A percentile compares a stretch with the other conserved stretches of the same genome.
Conservation (phyloP, 2,113 vertebrate genomes). For the Ptyas mucosa region DNA sequence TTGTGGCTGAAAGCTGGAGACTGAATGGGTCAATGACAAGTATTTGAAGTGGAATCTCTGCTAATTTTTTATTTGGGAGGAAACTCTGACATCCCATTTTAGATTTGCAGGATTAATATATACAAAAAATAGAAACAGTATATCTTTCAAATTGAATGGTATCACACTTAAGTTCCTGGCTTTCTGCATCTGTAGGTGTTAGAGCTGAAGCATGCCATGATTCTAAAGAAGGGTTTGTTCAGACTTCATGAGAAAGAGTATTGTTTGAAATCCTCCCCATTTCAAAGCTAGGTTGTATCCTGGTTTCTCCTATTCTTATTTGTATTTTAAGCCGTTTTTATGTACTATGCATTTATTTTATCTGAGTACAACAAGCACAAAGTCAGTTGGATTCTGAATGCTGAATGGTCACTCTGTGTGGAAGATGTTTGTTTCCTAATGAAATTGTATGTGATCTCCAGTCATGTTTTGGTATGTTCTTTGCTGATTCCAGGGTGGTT, state of each 20-base stretch:
- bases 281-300: background rate
- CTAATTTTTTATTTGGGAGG: background rate
- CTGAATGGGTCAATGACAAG: background rate
- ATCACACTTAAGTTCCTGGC: too few relatives aligned
- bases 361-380: background rate
- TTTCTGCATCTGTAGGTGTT: background rate
- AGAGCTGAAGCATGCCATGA: background rate
- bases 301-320: background rate
- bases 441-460: too few relatives aligned
- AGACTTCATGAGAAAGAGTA: background rate
- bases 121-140: background rate
- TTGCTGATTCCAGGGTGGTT: too few relatives aligned
- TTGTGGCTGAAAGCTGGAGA: background rate
- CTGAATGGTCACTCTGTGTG: background rate
- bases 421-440: background rate
- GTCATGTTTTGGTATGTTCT: too few relatives aligned
- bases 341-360: background rate
- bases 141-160: background rate
- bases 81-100: background rate
- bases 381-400: background rate
- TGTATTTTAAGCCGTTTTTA: background rate
- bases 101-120: background rate
- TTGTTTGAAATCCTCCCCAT: background rate
- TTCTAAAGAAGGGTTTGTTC: background rate
- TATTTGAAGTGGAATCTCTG: background rate